Conservation (phyloP, 2,797 vertebrate genomes). For the Sebastes minor region DNA sequence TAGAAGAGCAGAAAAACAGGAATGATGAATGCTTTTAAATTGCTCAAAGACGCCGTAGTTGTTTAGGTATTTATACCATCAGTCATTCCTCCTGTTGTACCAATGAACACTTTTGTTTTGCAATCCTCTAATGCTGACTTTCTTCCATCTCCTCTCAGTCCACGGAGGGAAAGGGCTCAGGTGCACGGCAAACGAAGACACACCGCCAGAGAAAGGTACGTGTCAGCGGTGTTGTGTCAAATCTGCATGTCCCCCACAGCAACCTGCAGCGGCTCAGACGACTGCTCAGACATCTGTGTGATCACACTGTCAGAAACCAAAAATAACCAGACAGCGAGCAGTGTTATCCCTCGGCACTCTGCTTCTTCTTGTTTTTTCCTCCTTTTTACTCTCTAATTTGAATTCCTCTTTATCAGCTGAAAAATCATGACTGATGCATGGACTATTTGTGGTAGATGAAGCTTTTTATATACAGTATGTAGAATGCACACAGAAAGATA, state of each 20-base stretch:
- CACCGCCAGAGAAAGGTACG: conserved; percentile 96
- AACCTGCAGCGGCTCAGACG: conserved; percentile 6
- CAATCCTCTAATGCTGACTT: background rate
- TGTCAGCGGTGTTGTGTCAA: conserved; percentile 34
- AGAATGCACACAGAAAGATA: background rate
- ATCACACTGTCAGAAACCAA: conserved; percentile 3
- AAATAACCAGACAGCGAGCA: background rate
- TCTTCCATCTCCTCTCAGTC: conserved; percentile 77
- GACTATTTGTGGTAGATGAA: background rate
- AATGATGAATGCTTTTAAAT: background rate
- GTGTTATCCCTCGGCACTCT: background rate
- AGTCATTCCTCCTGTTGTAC: background rate
- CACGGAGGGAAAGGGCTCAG: conserved; percentile 96
- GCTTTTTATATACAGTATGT: background rate
- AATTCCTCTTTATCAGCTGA: background rate
- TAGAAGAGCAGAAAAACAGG: background rate
- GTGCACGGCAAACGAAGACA: conserved; percentile 94
- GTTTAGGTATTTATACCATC: background rate
- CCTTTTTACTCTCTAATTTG: background rate
- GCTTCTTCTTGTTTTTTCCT: background rate
- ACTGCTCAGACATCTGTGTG: background rate
- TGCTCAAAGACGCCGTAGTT: background rate
- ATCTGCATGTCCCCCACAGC: conserved; percentile 9
- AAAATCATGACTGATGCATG: background rate
- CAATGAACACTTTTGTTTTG: background rate